phyloP scores from a whole-genome alignment of 2,888 invertebrate species.

The Ceraclea dissimilis region DNA sequence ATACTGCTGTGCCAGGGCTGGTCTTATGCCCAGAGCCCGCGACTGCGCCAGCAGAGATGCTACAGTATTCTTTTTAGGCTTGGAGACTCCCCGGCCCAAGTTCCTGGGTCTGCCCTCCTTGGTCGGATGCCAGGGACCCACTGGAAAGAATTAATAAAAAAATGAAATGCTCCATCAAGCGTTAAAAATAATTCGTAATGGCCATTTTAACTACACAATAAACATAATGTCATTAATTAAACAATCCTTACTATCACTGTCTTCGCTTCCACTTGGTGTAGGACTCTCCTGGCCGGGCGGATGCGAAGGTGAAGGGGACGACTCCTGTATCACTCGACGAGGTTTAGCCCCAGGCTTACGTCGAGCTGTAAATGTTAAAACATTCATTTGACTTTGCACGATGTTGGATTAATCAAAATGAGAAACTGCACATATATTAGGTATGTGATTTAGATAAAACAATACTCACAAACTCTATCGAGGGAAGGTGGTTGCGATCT shows the following conservation, averaged over 20 bases:
- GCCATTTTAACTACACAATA: too few species aligned
- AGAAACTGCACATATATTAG: too few species aligned
- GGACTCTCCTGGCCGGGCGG: conserved; percentile 28
- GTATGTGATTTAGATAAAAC: neutral
- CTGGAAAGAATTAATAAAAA: conserved; percentile 28
- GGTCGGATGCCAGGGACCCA: conserved; percentile 40
- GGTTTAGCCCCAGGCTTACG: conserved; percentile 70
- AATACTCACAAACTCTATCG: conserved; percentile 44
- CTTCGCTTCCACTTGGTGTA: conserved; percentile 53
- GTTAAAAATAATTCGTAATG: too few species aligned
- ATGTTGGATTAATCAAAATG: neutral
- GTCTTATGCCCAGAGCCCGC: conserved; percentile 71
- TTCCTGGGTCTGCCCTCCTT: conserved; percentile 78
- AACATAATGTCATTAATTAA: too few species aligned
- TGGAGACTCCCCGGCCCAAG: conserved; percentile 78
- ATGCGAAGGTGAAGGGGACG: conserved; percentile 40
- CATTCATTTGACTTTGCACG: neutral
- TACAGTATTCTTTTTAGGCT: conserved; percentile 89
- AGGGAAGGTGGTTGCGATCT: conserved; percentile 36
- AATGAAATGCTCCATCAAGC: neutral
- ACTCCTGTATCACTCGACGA: conserved; percentile 48
- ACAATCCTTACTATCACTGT: conserved; percentile 47
- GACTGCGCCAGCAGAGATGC: conserved; percentile 83
- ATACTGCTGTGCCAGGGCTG: conserved; percentile 68
- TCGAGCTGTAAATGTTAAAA: conserved; percentile 47